A percentile compares a stretch with the other conserved stretches of the same genome.
Evolutionary conservation across 2,888 invertebrate genomes (phyloP).

Genomic region (Brachypalpus laphriformis): DNA sequence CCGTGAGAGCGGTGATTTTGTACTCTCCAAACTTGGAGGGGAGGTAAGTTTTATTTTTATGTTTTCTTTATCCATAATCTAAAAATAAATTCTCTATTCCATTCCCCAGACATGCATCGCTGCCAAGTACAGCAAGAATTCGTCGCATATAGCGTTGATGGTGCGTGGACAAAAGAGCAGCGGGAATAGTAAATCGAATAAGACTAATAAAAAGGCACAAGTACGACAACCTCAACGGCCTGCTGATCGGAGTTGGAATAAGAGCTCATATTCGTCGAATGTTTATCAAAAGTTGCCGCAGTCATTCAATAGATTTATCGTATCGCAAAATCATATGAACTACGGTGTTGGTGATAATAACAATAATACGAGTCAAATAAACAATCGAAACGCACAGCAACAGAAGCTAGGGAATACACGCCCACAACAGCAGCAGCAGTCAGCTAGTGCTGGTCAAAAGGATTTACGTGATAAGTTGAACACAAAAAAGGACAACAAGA

Average conservation of each 20-base stretch:
- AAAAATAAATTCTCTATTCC: constrained; percentile 72
- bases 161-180: constrained; percentile 77
- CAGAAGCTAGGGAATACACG: constrained; percentile 47
- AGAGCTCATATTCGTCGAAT: constrained; percentile 76
- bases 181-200: constrained; percentile 70
- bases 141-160: constrained; percentile 80
- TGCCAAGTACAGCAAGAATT: constrained; percentile 78
- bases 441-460: constrained; percentile 18
- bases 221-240: constrained; percentile 73
- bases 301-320: constrained; percentile 59
- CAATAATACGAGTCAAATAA: constrained; percentile 69
- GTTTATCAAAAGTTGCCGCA: constrained; percentile 74
- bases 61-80: constrained; percentile 46
- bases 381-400: constrained; percentile 63
- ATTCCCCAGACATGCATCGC: constrained; percentile 77
- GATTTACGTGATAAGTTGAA: constrained; percentile 56
- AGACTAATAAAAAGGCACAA: constrained; percentile 61
- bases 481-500: constrained; percentile 60
- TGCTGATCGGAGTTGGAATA: constrained; percentile 76
- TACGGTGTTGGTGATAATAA: constrained; percentile 75
- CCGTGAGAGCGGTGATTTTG: constrained; percentile 85
- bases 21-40: constrained; percentile 83
- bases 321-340: constrained; percentile 63
- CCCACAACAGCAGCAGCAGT: constrained; percentile 21
- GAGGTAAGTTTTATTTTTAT: constrained; percentile 80